These are phyloP conservation scores for Agrochola macilenta DNA, from an alignment of 2,888 invertebrate genomes.

Conservation along the genomic window DNA sequence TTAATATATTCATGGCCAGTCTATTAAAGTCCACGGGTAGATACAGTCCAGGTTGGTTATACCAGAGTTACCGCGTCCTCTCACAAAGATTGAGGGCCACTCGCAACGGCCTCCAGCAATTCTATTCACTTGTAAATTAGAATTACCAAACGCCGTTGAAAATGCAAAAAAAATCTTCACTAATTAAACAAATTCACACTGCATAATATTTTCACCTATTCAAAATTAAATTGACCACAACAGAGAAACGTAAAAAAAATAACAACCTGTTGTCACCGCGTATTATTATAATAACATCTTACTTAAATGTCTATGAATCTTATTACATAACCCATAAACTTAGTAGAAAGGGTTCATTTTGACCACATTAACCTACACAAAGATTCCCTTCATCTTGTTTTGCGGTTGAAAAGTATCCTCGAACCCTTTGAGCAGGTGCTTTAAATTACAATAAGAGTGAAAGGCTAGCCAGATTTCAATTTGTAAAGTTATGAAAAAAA, in stretches of 20 bases:
- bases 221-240: conserved; percentile 15
- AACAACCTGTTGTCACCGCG: conserved; percentile 5
- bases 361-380: not conserved
- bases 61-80: too few relatives aligned
- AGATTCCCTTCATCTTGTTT: conserved; percentile 11
- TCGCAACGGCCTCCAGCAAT: not conserved
- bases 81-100: too few relatives aligned
- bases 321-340: conserved; percentile 56
- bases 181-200: conserved; percentile 52
- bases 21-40: not conserved
- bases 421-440: conserved; percentile 33
- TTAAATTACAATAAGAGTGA: conserved; percentile 20
- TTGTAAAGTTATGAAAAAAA: not conserved
- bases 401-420: conserved; percentile 22
- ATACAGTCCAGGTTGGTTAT: not conserved
- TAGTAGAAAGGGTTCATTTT: conserved; percentile 34
- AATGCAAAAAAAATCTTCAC: not conserved
- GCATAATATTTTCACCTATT: conserved; percentile 36
- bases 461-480: not conserved
- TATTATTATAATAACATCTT: not conserved
- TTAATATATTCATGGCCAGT: not conserved
- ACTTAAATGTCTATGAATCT: conserved; percentile 7
- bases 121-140: not conserved
- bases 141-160: not conserved
- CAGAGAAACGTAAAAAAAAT: not conserved